Percentiles rank a stretch among this genome's conserved stretches.
These are phyloP conservation scores for Baryphthengus martii DNA, from an alignment of 2,113 vertebrate genomes.

Conservation along the genomic window DNA sequence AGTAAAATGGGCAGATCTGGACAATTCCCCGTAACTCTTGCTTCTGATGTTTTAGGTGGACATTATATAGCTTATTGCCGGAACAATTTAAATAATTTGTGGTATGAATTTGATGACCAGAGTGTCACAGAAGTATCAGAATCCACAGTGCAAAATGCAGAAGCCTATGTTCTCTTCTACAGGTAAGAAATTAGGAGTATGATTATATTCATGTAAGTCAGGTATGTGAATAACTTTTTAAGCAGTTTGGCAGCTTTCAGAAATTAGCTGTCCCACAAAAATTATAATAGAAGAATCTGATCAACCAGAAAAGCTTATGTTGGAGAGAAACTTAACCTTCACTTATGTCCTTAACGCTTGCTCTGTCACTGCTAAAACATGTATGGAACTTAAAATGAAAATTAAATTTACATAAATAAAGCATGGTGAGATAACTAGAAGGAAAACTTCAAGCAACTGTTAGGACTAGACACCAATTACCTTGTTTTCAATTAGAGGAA, in stretches of 20 bases:
- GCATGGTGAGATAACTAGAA: background rate
- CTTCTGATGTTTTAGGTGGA: constrained; percentile 78
- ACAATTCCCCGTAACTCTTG: background rate
- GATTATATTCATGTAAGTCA: rapidly evolving
- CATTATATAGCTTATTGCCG: constrained; percentile 97
- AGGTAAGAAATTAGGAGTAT: constrained; percentile 76
- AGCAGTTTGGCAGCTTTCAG: background rate
- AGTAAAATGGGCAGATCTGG: background rate
- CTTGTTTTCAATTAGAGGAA: background rate
- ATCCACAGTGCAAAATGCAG: constrained; percentile 93
- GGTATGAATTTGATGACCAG: constrained; percentile 99
- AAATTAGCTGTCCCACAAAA: background rate
- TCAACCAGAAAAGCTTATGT: background rate
- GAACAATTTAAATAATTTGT: constrained; percentile 90
- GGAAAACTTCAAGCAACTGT: background rate
- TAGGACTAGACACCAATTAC: background rate
- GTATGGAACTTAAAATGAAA: background rate
- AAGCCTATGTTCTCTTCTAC: constrained; percentile 98
- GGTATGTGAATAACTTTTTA: background rate
- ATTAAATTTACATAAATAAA: background rate
- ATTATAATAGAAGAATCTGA: background rate
- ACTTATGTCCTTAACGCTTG: background rate
- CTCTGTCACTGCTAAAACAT: background rate
- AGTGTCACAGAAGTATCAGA: constrained; percentile 96
- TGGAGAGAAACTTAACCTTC: background rate